Percentiles rank a stretch among this genome's conserved stretches.
Conservation (phyloP, 1,140 invertebrate species). For the Aphelenchoides besseyi region DNA sequence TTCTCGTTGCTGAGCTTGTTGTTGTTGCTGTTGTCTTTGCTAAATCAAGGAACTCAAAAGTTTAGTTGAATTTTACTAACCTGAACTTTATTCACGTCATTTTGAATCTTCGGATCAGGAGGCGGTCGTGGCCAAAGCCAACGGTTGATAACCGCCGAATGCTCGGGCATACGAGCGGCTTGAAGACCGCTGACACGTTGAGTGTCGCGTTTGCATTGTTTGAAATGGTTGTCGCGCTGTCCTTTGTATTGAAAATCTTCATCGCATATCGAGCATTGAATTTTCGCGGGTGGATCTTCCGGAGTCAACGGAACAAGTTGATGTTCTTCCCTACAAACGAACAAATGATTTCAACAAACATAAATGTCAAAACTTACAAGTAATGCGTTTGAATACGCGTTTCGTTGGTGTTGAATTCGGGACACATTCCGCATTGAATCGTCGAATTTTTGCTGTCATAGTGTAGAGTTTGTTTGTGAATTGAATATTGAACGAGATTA, state of each 20-base stretch:
- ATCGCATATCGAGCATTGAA: conserved; percentile 53
- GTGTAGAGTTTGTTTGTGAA: conserved; percentile 52
- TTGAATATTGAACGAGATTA: conserved; percentile 32
- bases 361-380: conserved; percentile 42
- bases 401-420: conserved; percentile 60
- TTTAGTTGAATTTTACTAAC: conserved; percentile 15
- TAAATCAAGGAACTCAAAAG: conserved; percentile 14
- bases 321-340: conserved; percentile 50
- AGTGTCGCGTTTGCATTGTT: conserved; percentile 37
- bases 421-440: conserved; percentile 52
- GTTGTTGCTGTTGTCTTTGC: conserved; percentile 35
- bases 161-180: conserved; percentile 22
- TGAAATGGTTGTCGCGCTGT: conserved; percentile 46
- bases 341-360: conserved; percentile 28
- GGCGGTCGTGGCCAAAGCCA: conserved; percentile 52
- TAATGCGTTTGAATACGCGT: conserved; percentile 54
- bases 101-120: conserved; percentile 42
- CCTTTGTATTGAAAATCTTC: conserved; percentile 49
- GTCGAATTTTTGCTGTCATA: conserved; percentile 41
- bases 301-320: conserved; percentile 38
- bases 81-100: conserved; percentile 34
- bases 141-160: conserved; percentile 46
- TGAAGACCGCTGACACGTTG: conserved; percentile 25
- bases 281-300: conserved; percentile 46
- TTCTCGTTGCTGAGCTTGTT: conserved; percentile 12